Base-by-base conservation (phyloP, 2,797 vertebrate genomes). In the Tauraco hartlaubi region DNA sequence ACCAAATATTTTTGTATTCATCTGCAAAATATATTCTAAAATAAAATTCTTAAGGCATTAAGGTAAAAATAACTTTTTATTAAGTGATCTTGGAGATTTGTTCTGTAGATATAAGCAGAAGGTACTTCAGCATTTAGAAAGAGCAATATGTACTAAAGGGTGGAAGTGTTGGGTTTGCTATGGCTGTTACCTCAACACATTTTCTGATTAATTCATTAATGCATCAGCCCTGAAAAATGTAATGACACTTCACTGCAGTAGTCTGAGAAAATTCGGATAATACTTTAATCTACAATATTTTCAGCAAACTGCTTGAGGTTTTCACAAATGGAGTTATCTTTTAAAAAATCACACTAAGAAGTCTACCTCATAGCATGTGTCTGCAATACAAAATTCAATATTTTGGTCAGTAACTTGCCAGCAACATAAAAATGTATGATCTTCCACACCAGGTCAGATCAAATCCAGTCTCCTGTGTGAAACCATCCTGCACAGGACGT, bases 161-260 rank as follows among this genome's bases (percentile, higher is more conserved):
- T 59, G 31, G 35, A 77, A 66, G 33, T n/a, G 29, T 21, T 80
- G 29, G 5, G n/a, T 76, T 86, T 90, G 28, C 63, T 67, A 11
- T 68, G 75, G 55, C 55, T 85, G 52, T 81, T 83, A 31, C 31
- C 93, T 88, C 10, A 86, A 43, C 19, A 68, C 10, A 9, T 91
- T 92, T 88, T 90, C 63, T 92, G 62, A 59, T 92, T 91, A 88
- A 94, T 95, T 78, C 49, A 92, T 96, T 96, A 81, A 80, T 75
- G 74, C 1, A 1, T 90, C 59, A 94, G 29, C 33, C 48, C 83
- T 89, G 69, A 72, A 81, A 94, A 94, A 59, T 69, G 21, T 73
- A 90, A 85, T 64, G 49, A 79, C 77, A 67, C 37, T 59, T 92
- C 84, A 68, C 33, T 80, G 71, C 87, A 83, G 73, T 39, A 87